Percentiles rank a stretch among this genome's conserved stretches.
phyloP scores from a whole-genome alignment of 2,888 invertebrate genomes.

The Leptogaster cylindrica region DNA sequence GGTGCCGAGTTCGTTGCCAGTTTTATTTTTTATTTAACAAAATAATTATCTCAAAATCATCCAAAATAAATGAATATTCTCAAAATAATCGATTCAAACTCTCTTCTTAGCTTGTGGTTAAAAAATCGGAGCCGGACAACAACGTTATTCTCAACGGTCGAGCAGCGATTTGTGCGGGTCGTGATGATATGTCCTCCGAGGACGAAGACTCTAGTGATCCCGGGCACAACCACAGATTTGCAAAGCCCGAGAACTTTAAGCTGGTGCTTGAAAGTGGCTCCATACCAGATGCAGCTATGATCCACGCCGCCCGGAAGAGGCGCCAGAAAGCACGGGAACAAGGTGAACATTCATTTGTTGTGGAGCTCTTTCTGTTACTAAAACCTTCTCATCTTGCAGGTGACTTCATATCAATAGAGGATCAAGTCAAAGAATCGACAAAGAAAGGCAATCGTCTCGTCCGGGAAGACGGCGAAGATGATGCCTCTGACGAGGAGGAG shows the following conservation, averaged over 20 bases:
- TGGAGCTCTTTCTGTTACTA: too few species aligned
- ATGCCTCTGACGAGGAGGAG: constrained; percentile 81
- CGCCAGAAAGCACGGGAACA: constrained; percentile 92
- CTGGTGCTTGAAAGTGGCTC: constrained; percentile 84
- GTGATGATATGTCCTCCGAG: constrained; percentile 69
- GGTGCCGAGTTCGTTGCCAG: too few species aligned
- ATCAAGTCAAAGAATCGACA: constrained; percentile 59
- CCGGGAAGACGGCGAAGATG: constrained; percentile 79
- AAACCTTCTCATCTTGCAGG: too few species aligned
- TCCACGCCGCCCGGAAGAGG: constrained; percentile 94
- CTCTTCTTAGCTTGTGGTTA: constrained; percentile 64
- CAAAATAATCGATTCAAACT: too few species aligned
- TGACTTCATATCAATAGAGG: constrained; percentile 67
- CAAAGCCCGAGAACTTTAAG: constrained; percentile 75
- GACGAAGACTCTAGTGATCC: constrained; percentile 65
- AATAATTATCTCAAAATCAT: too few species aligned
- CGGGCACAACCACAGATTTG: constrained; percentile 64
- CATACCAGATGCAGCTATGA: constrained; percentile 97
- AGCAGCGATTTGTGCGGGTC: constrained; percentile 81
- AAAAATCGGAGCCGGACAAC: constrained; percentile 66
- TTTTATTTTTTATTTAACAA: too few species aligned
- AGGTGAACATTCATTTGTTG: constrained; percentile 57
- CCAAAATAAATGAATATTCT: too few species aligned
- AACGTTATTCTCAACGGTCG: constrained; percentile 79
- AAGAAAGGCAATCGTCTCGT: constrained; percentile 70